Evolutionary conservation across 1,140 invertebrate species (phyloP).

Genomic region (Brachionus rotundiformis): DNA sequence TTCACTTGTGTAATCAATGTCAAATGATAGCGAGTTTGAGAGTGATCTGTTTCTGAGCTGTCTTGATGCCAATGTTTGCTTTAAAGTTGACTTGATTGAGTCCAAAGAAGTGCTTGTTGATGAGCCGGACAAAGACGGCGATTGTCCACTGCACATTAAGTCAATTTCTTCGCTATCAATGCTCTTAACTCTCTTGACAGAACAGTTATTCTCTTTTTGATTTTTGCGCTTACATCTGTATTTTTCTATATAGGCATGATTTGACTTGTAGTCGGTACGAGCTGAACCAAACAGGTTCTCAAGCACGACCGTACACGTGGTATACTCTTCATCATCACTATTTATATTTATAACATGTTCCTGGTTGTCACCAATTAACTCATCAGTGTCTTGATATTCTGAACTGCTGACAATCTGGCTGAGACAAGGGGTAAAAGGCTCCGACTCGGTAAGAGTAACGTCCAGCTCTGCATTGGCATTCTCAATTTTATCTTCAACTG

Average conservation of each 20-base stretch:
- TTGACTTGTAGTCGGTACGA: conserved; percentile 20
- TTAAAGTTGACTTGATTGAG: conserved; percentile 30
- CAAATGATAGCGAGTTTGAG: not conserved
- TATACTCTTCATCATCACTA: conserved; percentile 42
- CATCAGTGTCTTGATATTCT: not conserved
- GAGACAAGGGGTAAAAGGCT: not conserved
- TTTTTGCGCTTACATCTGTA: not conserved
- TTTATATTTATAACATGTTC: conserved; percentile 41
- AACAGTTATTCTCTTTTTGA: not conserved
- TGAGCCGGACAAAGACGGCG: not conserved
- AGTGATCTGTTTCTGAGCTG: not conserved
- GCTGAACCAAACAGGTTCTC: conserved; percentile 32
- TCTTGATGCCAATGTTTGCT: conserved; percentile 5
- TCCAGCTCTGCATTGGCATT: not conserved
- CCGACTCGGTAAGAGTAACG: not conserved
- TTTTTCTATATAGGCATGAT: conserved; percentile 45
- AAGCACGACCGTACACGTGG: conserved; percentile 18
- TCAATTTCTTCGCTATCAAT: conserved; percentile 8
- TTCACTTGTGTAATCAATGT: not conserved
- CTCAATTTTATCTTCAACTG: not conserved
- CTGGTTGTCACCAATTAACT: not conserved
- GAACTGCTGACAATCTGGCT: not conserved
- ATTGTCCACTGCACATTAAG: not conserved
- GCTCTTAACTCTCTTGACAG: conserved; percentile 12
- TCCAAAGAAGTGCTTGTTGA: not conserved